Percentiles rank a stretch among this genome's conserved stretches.
Conservation (phyloP, 2,888 invertebrate genomes). For the Acrocyrtus sp. region DNA sequence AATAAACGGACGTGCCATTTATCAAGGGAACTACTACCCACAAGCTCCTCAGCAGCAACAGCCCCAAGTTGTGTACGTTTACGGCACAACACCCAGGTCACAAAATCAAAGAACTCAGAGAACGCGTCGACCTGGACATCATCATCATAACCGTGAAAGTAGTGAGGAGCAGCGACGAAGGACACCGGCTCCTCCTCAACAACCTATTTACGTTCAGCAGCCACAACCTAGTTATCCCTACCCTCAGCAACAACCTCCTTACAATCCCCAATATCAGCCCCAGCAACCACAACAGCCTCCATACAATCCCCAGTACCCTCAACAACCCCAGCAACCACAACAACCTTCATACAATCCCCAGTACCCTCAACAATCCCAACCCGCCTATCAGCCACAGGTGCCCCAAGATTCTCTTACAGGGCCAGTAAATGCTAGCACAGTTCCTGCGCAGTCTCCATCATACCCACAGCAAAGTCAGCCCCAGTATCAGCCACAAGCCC, state of each 20-base stretch:
- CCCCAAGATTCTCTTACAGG: too few relatives aligned
- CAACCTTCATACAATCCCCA: not conserved
- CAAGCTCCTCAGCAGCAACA: constrained; percentile 9
- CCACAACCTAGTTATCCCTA: too few relatives aligned
- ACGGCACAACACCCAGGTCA: constrained; percentile 36
- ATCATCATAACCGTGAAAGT: constrained; percentile 28
- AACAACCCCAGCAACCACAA: too few relatives aligned
- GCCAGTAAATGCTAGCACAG: too few relatives aligned
- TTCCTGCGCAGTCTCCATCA: too few relatives aligned
- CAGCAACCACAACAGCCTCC: not conserved
- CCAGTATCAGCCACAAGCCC: too few relatives aligned
- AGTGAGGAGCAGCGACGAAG: constrained; percentile 21
- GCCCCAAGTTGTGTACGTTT: constrained; percentile 43
- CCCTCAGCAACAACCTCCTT: too few relatives aligned
- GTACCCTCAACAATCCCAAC: not conserved
- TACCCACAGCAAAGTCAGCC: too few relatives aligned
- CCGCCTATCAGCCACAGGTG: too few relatives aligned
- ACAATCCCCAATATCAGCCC: too few relatives aligned
- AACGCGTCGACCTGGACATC: constrained; percentile 17
- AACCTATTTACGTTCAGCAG: constrained; percentile 19
- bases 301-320: not conserved
- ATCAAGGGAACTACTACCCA: constrained; percentile 15
- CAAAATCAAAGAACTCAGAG: not conserved
- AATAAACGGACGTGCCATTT: not conserved
- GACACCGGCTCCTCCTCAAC: constrained; percentile 3